Base-by-base conservation (phyloP, 2,797 vertebrate genomes). In the Australoheros facetus region DNA sequence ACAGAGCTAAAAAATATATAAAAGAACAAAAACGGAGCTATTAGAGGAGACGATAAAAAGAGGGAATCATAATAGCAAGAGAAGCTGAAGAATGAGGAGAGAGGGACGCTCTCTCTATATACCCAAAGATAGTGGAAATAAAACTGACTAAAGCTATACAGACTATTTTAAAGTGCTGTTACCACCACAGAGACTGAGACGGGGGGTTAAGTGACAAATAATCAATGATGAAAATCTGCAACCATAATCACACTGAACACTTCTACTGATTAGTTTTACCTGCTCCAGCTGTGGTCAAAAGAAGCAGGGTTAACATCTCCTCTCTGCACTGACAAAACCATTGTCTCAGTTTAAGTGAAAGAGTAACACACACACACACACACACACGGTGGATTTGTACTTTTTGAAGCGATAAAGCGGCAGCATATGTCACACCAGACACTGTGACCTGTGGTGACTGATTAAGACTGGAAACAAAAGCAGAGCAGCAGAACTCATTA, bases 381-480 rank as follows among this genome's bases (percentile, higher is more conserved):
- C 58, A 51, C 51, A 54, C 8, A 64, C 71, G n/a, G 60, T 70
- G 82, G 74, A 75, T 84, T 79, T 73, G 81, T 60, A 54, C 81
- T 78, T 86, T 89, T 85, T 86, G 82, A 89, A 85, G 83, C 81
- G 81, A 73, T 86, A 76, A 89, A 89, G 87, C 75, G 58, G 87
- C 77, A 79, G 84, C 85, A 88, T 86, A 84, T 89, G 87, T 42
- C 48, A 13, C 34, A 60, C 62, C 81, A 81, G 77, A 83, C 87
- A 82, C 69, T 60, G 81, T 87, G 89, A 93, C 91, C 91, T 79
- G 85, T 81, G 85, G 77, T 86, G 85, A 86, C 81, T 89, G 89
- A 91, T 92, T 92, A 88, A 73, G 70, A 81, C 86, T 56, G 79
- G 85, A 89, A 89, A 89, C 86, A 93, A 93, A 89, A 74, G 81